Base-by-base conservation (phyloP, 2,888 invertebrate genomes). In the Toxonevra muliebris region DNA sequence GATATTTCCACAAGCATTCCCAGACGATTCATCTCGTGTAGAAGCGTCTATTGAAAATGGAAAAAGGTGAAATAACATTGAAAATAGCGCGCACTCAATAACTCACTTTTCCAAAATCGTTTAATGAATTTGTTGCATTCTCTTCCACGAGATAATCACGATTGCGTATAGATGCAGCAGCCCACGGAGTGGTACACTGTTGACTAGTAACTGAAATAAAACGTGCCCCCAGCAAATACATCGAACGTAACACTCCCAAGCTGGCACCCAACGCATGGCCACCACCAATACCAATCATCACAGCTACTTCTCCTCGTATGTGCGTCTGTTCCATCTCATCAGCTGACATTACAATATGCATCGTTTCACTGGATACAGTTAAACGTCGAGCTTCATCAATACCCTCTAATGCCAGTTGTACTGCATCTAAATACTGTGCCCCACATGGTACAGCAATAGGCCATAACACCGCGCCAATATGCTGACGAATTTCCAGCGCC, bases 1-100 rank as follows among this genome's bases (percentile, higher is more conserved):
- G 89, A 89, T 61, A 90, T 86, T 79, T 91, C 91, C 55, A 91
- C 88, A 66, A 91, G 84, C 90, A 91, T 91, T 3, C 91, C 91
- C 60, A 91, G 82, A 30, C 91, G 87, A 79, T 91, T 91, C 87
- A 91, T 88, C 83, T 91, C 91, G 65, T 84, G 86, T 1, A 91
- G 87, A 66, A 91, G 88, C 10, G 87, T 87, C 88, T 90, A 78
- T 76, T 50, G 19, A 64, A 55, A 30, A n/a, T 41, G 58, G 19
- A 12, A 57, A 30, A 19, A 55, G 40, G 17, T 8, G n/a, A 42
- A 57, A 7, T 64, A 42, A 64, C 12, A 4, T 30, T 7, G 30
- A 30, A 30, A 30, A 30, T 30, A 30, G 2, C 55, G 55, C n/a
- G 8, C 48, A 13, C 59, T 55, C 5, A 17, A 1, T 10, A 13